phyloP scores from a whole-genome alignment of 2,113 vertebrate species.

The Rhinoderma darwinii region DNA sequence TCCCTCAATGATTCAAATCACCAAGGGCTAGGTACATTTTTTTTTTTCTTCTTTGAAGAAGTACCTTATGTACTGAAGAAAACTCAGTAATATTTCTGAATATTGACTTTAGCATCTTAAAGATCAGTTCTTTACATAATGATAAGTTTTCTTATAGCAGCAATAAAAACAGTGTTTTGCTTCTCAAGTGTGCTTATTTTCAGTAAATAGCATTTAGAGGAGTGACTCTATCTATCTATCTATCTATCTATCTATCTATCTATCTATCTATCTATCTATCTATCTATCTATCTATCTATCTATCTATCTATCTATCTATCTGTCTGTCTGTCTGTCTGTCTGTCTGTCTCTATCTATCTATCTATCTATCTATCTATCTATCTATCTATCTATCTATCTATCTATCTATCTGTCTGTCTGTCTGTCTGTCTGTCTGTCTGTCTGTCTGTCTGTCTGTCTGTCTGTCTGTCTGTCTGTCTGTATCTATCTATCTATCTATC shows the following conservation, averaged over 20 bases:
- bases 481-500: too few species aligned
- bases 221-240: not conserved
- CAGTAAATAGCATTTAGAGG: not conserved
- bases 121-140: slow-evolving; percentile 10
- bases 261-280: not conserved
- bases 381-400: slow-evolving; percentile 19
- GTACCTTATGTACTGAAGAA: slow-evolving; percentile 20
- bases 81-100: slow-evolving; percentile 1
- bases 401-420: not conserved
- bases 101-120: slow-evolving; percentile 24
- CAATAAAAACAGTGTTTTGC: slow-evolving; percentile 19
- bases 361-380: slow-evolving; percentile 17
- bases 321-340: not conserved
- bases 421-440: not conserved
- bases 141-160: not conserved
- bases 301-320: not conserved
- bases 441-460: not conserved
- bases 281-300: not conserved
- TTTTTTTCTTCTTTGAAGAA: slow-evolving; percentile 26
- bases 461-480: too few species aligned
- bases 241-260: slow-evolving; percentile 21
- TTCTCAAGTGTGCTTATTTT: not conserved
- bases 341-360: not conserved
- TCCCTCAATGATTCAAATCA: slow-evolving; percentile 58
- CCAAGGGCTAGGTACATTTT: slow-evolving; percentile 45